Conservation (phyloP, 92 coral and sea anemone genomes). For the Zoanthus gigantus region DNA sequence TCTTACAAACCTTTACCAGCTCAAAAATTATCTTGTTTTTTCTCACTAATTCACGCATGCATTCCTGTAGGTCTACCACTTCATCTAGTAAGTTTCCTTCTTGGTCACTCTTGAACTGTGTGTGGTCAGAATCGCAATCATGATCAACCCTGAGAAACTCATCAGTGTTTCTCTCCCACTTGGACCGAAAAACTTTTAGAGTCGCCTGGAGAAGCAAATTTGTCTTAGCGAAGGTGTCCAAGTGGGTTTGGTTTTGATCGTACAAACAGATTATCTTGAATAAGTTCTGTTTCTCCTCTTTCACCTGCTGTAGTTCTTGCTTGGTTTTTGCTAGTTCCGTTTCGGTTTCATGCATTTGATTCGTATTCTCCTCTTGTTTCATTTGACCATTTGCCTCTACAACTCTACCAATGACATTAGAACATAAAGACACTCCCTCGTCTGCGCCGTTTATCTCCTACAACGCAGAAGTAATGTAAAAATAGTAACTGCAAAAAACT, state of each 20-base stretch:
- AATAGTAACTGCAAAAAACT: too few species aligned
- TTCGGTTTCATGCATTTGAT: background rate
- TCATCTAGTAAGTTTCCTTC: background rate
- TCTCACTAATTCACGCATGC: constrained; percentile 73
- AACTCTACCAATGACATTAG: background rate
- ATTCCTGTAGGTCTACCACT: constrained; percentile 17
- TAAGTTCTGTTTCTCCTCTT: constrained; percentile 25
- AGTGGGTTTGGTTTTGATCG: constrained; percentile 21
- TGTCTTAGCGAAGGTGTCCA: constrained; percentile 22
- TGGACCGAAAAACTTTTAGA: constrained; percentile 21
- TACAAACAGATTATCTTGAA: constrained; percentile 8
- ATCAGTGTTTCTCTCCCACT: constrained; percentile 2
- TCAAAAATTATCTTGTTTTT: constrained; percentile 71
- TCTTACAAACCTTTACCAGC: constrained; percentile 82
- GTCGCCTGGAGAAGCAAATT: constrained; percentile 37
- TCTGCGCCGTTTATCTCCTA: background rate
- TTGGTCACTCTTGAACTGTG: background rate
- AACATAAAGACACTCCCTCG: background rate
- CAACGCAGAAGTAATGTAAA: too few species aligned
- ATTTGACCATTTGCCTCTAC: background rate
- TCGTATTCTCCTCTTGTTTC: background rate
- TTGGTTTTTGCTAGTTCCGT: constrained; percentile 8
- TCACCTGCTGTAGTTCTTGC: background rate
- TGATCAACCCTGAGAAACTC: background rate
- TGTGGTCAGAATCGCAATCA: background rate